Evolutionary conservation across 2,113 vertebrate species (phyloP).

Genomic region (Pomatostomus ruficeps): DNA sequence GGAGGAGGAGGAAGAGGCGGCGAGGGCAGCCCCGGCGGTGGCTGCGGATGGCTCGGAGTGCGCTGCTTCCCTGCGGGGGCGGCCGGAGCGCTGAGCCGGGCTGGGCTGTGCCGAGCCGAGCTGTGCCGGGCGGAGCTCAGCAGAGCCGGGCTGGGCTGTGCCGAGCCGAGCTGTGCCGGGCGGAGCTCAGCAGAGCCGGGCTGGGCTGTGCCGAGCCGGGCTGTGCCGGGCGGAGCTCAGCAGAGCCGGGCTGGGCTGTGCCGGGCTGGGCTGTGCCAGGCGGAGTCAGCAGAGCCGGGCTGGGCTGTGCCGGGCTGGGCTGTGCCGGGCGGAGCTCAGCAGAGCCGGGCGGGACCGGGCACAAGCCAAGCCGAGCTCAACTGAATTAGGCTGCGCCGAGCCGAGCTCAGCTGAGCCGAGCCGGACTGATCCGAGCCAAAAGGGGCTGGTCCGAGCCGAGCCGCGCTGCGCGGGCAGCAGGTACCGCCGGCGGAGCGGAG

Average conservation of each 20-base stretch:
- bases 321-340: background rate
- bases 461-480: background rate
- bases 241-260: too few relatives aligned
- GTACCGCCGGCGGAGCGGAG: background rate
- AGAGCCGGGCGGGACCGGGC: background rate
- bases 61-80: background rate
- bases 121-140: background rate
- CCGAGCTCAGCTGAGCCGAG: fast-evolving
- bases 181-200: background rate
- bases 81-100: background rate
- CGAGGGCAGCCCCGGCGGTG: background rate
- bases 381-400: background rate
- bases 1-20: background rate
- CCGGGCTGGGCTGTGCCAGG: background rate
- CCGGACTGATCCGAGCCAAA: fast-evolving
- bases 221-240: too few relatives aligned
- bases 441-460: background rate
- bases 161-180: background rate
- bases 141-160: background rate
- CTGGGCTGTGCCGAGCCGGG: background rate
- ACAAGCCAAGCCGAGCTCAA: background rate
- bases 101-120: background rate
- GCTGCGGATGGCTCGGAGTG: background rate
- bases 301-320: fast-evolving
- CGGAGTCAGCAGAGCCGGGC: background rate